Percentiles rank a stretch among this genome's conserved stretches.
phyloP scores from a whole-genome alignment of 2,797 vertebrate species.

The Hydrolagus colliei region DNA sequence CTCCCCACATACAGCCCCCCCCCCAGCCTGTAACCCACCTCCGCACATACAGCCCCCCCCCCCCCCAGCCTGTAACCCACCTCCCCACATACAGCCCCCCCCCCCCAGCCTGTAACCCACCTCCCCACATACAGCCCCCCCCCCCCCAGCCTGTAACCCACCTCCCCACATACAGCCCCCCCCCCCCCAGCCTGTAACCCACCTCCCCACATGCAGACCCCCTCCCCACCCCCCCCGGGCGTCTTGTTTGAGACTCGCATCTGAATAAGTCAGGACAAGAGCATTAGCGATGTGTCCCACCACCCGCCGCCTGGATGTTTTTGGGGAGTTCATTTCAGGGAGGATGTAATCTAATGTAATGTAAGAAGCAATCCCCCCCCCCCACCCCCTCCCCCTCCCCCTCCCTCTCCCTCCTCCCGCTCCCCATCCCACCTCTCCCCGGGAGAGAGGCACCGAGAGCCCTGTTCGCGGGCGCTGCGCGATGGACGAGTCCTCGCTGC shows the following conservation, averaged over 20 bases:
- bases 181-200: background rate
- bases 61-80: no score
- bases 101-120: no score
- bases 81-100: no score
- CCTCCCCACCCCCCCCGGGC: no score
- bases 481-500: constrained; percentile 92
- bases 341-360: background rate
- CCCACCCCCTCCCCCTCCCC: background rate
- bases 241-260: background rate
- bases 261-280: background rate
- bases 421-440: background rate
- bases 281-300: background rate
- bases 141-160: no score
- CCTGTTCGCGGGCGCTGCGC: constrained; percentile 35
- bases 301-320: background rate
- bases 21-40: no score
- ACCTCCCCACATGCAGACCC: background rate
- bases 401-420: background rate
- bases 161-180: no score
- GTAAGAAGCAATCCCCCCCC: background rate
- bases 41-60: no score
- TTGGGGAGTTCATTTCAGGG: background rate
- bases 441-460: background rate
- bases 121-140: no score
- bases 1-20: no score